Evolutionary conservation across 2,113 vertebrate genomes (phyloP).

Genomic region (Noturus placidus): DNA sequence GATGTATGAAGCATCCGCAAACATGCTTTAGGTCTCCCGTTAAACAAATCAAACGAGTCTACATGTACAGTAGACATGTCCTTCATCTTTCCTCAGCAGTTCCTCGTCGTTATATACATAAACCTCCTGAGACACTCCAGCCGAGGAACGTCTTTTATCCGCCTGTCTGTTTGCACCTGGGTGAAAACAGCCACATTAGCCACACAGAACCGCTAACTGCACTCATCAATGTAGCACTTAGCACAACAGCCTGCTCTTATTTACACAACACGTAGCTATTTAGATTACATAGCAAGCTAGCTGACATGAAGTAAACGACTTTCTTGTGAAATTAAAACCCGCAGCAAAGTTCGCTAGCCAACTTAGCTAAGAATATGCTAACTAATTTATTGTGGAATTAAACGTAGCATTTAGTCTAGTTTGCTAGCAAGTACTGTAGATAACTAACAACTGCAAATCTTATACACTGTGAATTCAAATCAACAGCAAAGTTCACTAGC

Average conservation of each 20-base stretch:
- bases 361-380: background rate
- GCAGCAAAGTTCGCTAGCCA: background rate
- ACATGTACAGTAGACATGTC: constrained; percentile 46
- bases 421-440: background rate
- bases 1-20: constrained; percentile 49
- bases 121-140: constrained; percentile 71
- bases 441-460: background rate
- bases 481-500: background rate
- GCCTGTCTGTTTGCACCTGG: constrained; percentile 23
- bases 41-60: constrained; percentile 33
- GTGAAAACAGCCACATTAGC: background rate
- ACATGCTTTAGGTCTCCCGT: constrained; percentile 46
- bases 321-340: background rate
- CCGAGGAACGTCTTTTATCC: constrained; percentile 56
- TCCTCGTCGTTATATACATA: constrained; percentile 47
- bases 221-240: background rate
- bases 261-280: background rate
- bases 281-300: background rate
- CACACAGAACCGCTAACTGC: background rate
- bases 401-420: too few relatives aligned
- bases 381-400: background rate
- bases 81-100: constrained; percentile 45
- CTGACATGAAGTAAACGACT: background rate
- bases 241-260: background rate
- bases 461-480: background rate